A percentile compares a stretch with the other conserved stretches of the same genome.
Evolutionary conservation across 2,888 invertebrate genomes (phyloP).

Genomic region (Drosophila prolongata): DNA sequence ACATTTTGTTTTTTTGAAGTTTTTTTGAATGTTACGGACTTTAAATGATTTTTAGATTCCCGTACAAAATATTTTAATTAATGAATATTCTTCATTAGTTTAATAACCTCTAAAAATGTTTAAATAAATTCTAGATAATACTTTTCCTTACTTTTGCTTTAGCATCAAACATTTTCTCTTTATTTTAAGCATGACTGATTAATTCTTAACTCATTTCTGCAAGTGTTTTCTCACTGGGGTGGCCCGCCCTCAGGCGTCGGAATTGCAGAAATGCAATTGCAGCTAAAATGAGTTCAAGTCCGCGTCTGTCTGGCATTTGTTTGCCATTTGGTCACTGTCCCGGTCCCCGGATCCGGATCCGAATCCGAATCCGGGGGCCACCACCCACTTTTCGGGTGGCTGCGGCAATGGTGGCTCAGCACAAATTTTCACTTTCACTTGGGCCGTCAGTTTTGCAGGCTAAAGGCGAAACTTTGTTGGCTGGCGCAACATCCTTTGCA

Average conservation of each 20-base stretch:
- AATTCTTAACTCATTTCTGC: neutral
- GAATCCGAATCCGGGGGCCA: neutral
- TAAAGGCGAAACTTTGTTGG: conserved; percentile 77
- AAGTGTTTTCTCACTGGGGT: conserved; percentile 13
- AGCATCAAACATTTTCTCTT: too few species aligned
- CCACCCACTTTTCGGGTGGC: conserved; percentile 29
- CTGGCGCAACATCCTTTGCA: conserved; percentile 81
- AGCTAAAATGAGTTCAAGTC: conserved; percentile 68
- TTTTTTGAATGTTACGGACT: too few species aligned
- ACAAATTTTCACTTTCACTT: conserved; percentile 79
- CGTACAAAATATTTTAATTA: too few species aligned
- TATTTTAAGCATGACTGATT: too few species aligned
- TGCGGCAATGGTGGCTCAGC: conserved; percentile 25
- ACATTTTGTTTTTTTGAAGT: too few species aligned
- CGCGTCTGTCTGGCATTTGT: conserved; percentile 57
- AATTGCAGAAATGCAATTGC: conserved; percentile 26
- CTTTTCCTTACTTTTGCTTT: too few species aligned
- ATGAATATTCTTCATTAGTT: too few species aligned
- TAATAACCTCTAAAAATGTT: too few species aligned
- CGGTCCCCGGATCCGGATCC: conserved; percentile 1
- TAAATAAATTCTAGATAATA: too few species aligned
- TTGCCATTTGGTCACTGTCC: conserved; percentile 56
- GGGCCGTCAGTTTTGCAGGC: conserved; percentile 70
- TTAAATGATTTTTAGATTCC: too few species aligned
- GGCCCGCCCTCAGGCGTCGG: conserved; percentile 12